A percentile compares a stretch with the other conserved stretches of the same genome.
phyloP scores from a whole-genome alignment of 2,113 vertebrate genomes.

The Hylia prasina region DNA sequence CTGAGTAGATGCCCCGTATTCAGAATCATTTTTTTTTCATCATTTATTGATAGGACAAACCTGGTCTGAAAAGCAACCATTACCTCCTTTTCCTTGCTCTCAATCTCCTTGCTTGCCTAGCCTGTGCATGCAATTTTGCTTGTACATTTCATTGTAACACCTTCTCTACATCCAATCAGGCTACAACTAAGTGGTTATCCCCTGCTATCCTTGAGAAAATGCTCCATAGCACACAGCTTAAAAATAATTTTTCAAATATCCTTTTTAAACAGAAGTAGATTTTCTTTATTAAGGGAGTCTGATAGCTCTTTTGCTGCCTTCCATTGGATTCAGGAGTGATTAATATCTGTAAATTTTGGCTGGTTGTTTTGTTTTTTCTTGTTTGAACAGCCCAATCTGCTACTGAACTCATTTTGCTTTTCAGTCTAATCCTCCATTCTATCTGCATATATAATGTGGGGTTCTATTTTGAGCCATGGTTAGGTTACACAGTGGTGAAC shows the following conservation, averaged over 20 bases:
- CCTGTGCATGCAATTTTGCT: rapidly evolving
- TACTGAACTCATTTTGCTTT: background rate
- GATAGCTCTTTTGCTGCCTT: background rate
- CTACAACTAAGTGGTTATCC: background rate
- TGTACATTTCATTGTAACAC: background rate
- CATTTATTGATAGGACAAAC: background rate
- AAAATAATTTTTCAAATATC: background rate
- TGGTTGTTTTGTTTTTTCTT: background rate
- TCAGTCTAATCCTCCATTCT: background rate
- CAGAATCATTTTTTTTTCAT: background rate
- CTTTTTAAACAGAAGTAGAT: background rate
- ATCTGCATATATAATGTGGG: background rate
- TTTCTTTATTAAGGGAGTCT: background rate
- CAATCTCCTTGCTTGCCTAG: background rate
- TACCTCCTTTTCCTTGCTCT: rapidly evolving
- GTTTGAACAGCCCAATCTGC: background rate
- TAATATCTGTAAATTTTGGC: background rate
- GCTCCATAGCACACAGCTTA: background rate
- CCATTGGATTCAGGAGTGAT: background rate
- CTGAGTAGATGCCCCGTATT: background rate
- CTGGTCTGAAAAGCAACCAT: background rate
- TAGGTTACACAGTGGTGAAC: background rate
- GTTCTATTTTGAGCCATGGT: background rate
- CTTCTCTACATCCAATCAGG: background rate
- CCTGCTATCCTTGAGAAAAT: background rate